These are phyloP conservation scores for Acleris cristana DNA, from an alignment of 2,888 invertebrate species.

Conservation along the genomic window DNA sequence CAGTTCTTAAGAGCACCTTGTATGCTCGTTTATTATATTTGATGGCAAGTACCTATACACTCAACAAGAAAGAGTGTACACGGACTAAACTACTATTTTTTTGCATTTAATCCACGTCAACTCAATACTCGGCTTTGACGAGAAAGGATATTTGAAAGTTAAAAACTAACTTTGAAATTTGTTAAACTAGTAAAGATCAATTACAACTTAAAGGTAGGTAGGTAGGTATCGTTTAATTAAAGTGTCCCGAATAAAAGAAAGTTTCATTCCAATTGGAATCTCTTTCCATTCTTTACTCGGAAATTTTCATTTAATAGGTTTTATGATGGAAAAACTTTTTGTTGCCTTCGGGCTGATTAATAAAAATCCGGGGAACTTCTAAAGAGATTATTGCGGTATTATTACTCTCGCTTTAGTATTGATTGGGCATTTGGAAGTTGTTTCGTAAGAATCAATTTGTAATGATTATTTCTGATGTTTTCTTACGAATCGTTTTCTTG, in stretches of 20 bases:
- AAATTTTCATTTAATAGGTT: slow-evolving; percentile 32
- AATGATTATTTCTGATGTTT: background rate
- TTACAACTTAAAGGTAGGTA: too few relatives aligned
- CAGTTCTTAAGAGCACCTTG: too few relatives aligned
- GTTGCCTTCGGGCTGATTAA: slow-evolving; percentile 32
- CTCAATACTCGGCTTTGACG: too few relatives aligned
- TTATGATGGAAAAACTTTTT: slow-evolving; percentile 34
- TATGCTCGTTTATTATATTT: too few relatives aligned
- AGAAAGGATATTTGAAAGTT: too few relatives aligned
- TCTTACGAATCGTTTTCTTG: background rate
- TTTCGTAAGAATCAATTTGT: background rate
- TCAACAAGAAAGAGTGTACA: too few relatives aligned
- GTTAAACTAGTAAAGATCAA: too few relatives aligned
- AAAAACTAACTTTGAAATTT: too few relatives aligned
- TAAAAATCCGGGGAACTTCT: slow-evolving; percentile 29
- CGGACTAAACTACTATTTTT: too few relatives aligned
- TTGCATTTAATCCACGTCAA: too few relatives aligned
- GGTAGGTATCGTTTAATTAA: slow-evolving; percentile 14
- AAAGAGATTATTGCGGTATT: slow-evolving; percentile 30
- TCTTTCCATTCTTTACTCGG: slow-evolving; percentile 24
- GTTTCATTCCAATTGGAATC: slow-evolving; percentile 22
- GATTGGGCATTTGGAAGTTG: slow-evolving; percentile 11
- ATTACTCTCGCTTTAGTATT: slow-evolving; percentile 14
- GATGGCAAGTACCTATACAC: too few relatives aligned
- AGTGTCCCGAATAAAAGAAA: slow-evolving; percentile 8